Conservation (phyloP, 1,140 invertebrate species). For the Aphidius ervi region DNA sequence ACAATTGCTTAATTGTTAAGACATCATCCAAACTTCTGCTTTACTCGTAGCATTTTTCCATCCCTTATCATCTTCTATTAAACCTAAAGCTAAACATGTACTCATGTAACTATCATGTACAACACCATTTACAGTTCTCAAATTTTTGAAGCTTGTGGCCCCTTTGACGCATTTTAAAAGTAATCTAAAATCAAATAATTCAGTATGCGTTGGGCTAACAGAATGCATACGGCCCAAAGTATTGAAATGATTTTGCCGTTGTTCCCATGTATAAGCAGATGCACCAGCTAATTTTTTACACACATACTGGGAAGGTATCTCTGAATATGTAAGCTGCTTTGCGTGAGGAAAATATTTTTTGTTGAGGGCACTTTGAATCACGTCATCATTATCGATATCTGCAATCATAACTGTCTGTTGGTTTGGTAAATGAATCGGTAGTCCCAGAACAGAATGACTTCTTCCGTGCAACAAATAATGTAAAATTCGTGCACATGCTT, state of each 20-base stretch:
- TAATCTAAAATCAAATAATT: slow-evolving; percentile 23
- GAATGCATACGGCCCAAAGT: slow-evolving; percentile 16
- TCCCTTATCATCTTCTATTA: slow-evolving; percentile 24
- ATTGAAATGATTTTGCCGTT: slow-evolving; percentile 13
- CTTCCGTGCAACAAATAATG: no score
- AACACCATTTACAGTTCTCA: slow-evolving; percentile 19
- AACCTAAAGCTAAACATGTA: slow-evolving; percentile 19
- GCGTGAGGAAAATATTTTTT: background rate
- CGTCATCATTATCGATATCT: no score
- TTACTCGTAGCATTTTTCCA: slow-evolving; percentile 17
- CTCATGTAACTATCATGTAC: slow-evolving; percentile 11
- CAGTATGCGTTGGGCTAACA: slow-evolving; percentile 18
- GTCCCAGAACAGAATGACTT: no score
- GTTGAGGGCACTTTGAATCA: background rate
- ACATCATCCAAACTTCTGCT: slow-evolving; percentile 21
- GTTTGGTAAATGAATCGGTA: no score
- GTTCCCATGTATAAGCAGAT: background rate
- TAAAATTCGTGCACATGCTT: no score
- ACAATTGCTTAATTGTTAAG: slow-evolving; percentile 10
- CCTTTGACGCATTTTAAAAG: slow-evolving; percentile 14
- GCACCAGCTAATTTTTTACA: background rate
- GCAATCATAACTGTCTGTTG: no score
- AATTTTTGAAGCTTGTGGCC: slow-evolving; percentile 17
- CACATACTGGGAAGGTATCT: background rate
- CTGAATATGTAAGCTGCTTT: background rate